Conservation (phyloP, 2,888 invertebrate genomes). For the Andrena dorsata region DNA sequence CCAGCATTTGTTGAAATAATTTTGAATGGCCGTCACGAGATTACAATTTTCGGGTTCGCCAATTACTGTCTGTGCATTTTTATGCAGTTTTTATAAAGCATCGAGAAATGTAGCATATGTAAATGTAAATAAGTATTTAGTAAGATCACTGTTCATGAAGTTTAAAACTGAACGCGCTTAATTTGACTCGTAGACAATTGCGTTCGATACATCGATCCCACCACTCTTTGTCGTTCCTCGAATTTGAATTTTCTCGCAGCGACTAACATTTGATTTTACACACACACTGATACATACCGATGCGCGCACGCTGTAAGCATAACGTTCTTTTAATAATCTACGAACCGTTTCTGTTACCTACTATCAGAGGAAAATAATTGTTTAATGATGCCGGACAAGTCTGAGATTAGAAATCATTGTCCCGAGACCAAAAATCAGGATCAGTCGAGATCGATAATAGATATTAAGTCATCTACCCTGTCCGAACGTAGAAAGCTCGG, state of each 20-base stretch:
- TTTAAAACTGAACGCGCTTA: not conserved
- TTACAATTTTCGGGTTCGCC: not conserved
- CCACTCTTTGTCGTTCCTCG: not conserved
- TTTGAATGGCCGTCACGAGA: not conserved
- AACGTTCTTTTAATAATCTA: not conserved
- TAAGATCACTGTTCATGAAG: not conserved
- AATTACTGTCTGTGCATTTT: not conserved
- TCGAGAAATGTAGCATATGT: not conserved
- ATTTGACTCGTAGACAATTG: not conserved
- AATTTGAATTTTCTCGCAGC: constrained; percentile 2
- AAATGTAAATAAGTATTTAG: not conserved
- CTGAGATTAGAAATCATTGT: not conserved
- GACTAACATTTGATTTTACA: not conserved
- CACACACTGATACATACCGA: too few species aligned
- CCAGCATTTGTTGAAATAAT: not conserved
- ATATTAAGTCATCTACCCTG: constrained; percentile 54
- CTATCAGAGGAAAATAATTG: constrained; percentile 1
- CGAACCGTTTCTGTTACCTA: not conserved
- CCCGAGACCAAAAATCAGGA: not conserved
- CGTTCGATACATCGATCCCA: not conserved
- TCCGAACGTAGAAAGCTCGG: constrained; percentile 48
- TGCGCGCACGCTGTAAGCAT: not conserved
- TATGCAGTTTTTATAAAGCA: not conserved
- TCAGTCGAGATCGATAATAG: constrained; percentile 13
- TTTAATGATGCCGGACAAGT: constrained; percentile 17